phyloP scores from a whole-genome alignment of 1,140 invertebrate genomes.

The Pachypsylla venusta region DNA sequence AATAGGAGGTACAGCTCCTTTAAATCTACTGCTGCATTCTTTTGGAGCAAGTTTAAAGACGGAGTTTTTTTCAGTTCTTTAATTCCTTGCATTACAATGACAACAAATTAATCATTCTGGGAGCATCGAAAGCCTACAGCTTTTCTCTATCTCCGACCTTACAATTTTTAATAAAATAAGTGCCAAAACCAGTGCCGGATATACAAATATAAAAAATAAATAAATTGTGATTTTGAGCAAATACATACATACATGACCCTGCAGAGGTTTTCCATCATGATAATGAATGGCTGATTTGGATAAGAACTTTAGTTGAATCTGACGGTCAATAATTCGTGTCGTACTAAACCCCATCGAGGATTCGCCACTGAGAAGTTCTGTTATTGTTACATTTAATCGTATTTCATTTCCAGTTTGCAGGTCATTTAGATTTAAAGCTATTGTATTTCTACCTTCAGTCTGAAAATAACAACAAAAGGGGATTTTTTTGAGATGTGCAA shows the following conservation, averaged over 20 bases:
- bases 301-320: conserved; percentile 36
- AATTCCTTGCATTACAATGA: too few species aligned
- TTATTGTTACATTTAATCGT: conserved; percentile 27
- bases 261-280: conserved; percentile 39
- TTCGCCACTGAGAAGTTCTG: conserved; percentile 30
- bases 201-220: too few species aligned
- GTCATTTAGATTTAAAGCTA: conserved; percentile 18
- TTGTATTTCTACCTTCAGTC: conserved; percentile 1
- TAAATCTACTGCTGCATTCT: too few species aligned
- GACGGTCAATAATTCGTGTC: conserved; percentile 35
- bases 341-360: conserved; percentile 33
- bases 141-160: too few species aligned
- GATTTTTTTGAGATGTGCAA: neutral
- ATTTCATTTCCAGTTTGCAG: conserved; percentile 18
- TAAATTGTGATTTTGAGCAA: neutral
- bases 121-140: too few species aligned
- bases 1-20: too few species aligned
- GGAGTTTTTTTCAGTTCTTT: too few species aligned
- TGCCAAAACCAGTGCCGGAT: too few species aligned
- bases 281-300: conserved; percentile 37
- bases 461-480: neutral
- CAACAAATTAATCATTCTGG: too few species aligned
- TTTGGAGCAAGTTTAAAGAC: too few species aligned
- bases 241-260: conserved; percentile 32
- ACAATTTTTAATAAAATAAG: too few species aligned